Evolutionary conservation across 2,888 invertebrate species (phyloP).

Genomic region (Cantharis rufa): DNA sequence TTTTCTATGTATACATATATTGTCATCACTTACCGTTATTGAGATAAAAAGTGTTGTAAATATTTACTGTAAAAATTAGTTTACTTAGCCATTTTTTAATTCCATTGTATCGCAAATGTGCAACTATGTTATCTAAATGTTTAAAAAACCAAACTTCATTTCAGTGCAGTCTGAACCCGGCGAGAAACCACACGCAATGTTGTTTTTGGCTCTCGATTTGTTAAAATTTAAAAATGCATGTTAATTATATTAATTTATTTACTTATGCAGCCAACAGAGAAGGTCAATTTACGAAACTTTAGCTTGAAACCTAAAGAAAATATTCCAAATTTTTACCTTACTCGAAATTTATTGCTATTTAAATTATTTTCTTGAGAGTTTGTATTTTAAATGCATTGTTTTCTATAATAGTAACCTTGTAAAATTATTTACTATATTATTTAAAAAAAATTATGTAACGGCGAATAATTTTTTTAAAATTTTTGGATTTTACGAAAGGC

Average conservation of each 20-base stretch:
- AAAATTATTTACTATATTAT: not conserved
- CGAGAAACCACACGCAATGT: not conserved
- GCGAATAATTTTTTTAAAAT: not conserved
- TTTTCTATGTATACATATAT: not conserved
- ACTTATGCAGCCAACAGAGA: not conserved
- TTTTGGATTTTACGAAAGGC: not conserved
- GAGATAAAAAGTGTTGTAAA: slow-evolving; percentile 8
- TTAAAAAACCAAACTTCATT: not conserved
- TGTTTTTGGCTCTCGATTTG: not conserved
- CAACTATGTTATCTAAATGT: not conserved
- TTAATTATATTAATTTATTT: not conserved
- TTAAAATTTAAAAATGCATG: not conserved
- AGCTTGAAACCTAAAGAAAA: not conserved
- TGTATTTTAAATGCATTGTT: not conserved
- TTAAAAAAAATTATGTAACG: not conserved
- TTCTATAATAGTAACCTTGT: not conserved
- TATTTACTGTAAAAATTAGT: slow-evolving; percentile 8
- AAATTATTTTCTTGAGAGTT: not conserved
- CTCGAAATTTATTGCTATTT: not conserved
- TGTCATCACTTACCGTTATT: slow-evolving; percentile 2
- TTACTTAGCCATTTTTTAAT: slow-evolving; percentile 1
- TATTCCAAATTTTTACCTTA: not conserved
- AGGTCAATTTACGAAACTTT: not conserved
- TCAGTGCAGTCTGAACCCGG: not conserved
- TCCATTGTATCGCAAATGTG: slow-evolving; percentile 3